These are phyloP conservation scores for Micoletzkya japonica DNA, from an alignment of 2,888 invertebrate species.

Conservation along the genomic window DNA sequence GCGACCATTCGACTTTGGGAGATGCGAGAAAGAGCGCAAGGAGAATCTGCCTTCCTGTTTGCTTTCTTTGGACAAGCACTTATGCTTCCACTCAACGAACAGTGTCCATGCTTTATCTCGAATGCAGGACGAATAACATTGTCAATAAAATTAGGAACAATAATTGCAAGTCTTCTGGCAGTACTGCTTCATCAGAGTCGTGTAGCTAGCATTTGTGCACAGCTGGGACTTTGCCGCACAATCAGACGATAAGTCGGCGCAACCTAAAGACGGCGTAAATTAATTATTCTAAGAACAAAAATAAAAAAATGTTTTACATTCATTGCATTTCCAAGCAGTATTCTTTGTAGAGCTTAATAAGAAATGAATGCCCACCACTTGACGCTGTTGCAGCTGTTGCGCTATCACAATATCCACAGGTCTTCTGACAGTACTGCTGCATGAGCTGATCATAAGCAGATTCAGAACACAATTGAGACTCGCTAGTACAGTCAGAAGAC, in stretches of 20 bases:
- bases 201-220: not conserved
- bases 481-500: slow-evolving; percentile 7
- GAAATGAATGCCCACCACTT: no score
- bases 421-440: not conserved
- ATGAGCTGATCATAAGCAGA: not conserved
- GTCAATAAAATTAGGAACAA: no score
- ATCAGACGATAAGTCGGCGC: not conserved
- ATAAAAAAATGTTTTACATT: not conserved
- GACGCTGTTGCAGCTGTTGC: no score
- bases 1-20: no score
- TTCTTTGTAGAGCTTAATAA: no score
- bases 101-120: no score
- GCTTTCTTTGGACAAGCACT: no score
- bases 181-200: not conserved
- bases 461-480: not conserved
- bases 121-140: no score
- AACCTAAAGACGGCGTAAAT: not conserved
- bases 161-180: not conserved
- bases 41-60: not conserved
- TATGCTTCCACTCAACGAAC: no score
- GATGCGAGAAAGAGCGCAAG: no score
- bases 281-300: not conserved
- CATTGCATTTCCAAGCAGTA: not conserved
- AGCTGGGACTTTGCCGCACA: not conserved
- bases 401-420: not conserved